Evolutionary conservation across 2,113 vertebrate species (phyloP).

Genomic region (Calidris pugnax): DNA sequence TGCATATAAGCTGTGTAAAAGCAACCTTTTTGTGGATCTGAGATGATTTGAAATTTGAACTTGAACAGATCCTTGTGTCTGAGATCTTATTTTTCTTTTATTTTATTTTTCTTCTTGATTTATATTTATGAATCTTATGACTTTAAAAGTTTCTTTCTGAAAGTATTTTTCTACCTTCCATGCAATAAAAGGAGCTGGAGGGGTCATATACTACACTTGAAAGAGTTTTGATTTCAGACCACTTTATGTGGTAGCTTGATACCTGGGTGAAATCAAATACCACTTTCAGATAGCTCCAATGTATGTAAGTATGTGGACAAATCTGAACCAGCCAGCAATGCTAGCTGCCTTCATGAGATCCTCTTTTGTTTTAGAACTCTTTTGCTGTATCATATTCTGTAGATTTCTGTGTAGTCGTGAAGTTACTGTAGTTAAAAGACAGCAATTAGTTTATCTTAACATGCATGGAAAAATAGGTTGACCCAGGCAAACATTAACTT

Average conservation of each 20-base stretch:
- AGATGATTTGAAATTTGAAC: not conserved
- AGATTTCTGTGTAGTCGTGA: not conserved
- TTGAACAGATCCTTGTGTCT: not conserved
- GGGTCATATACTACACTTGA: not conserved
- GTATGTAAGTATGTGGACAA: not conserved
- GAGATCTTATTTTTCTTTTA: not conserved
- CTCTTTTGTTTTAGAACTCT: not conserved
- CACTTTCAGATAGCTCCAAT: not conserved
- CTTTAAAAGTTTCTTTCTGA: not conserved
- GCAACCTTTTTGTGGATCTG: not conserved
- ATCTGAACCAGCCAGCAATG: not conserved
- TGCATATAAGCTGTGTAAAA: not conserved
- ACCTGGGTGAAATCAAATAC: not conserved
- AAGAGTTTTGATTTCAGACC: not conserved
- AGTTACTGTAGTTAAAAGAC: not conserved
- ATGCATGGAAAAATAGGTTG: not conserved
- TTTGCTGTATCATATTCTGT: not conserved
- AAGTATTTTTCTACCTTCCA: not conserved
- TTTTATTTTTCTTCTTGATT: not conserved
- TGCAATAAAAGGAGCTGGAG: not conserved
- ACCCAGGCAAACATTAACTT: not conserved
- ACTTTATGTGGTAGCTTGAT: not conserved
- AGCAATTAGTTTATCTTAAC: not conserved
- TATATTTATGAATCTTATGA: not conserved
- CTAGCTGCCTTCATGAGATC: not conserved